These are phyloP conservation scores for Agrilus cyanescens DNA, from an alignment of 2,888 invertebrate genomes.

Conservation along the genomic window DNA sequence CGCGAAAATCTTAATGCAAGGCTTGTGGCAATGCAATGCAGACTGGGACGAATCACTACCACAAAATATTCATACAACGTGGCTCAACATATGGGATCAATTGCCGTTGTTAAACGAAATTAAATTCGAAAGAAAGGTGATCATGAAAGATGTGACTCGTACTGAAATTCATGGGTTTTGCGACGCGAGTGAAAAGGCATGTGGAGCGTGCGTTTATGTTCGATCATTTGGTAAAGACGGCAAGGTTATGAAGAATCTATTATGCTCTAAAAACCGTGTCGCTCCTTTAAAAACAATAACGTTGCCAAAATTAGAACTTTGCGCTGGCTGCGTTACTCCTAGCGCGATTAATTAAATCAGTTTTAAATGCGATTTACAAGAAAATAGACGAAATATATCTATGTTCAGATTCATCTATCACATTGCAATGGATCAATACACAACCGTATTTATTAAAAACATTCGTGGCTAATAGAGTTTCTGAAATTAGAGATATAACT, in stretches of 20 bases:
- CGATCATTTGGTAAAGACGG: background rate
- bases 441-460: no score
- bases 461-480: no score
- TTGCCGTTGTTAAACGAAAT: background rate
- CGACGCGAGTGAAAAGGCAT: constrained; percentile 7
- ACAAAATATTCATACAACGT: background rate
- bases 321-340: constrained; percentile 3
- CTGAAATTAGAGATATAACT: no score
- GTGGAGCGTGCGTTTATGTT: constrained; percentile 5
- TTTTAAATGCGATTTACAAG: background rate
- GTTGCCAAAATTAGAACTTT: constrained; percentile 8
- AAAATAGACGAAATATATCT: no score
- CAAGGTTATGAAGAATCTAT: background rate
- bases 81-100: background rate
- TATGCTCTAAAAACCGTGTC: background rate
- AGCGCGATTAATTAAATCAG: background rate
- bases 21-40: constrained; percentile 3
- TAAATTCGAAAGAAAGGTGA: background rate
- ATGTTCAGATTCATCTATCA: no score
- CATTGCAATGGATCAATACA: no score
- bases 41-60: background rate
- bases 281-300: constrained; percentile 1
- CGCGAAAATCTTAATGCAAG: constrained; percentile 5
- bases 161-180: background rate
- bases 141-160: background rate